These are phyloP conservation scores for Smittia sp. DNA, from an alignment of 2,888 invertebrate genomes.

Conservation along the genomic window DNA sequence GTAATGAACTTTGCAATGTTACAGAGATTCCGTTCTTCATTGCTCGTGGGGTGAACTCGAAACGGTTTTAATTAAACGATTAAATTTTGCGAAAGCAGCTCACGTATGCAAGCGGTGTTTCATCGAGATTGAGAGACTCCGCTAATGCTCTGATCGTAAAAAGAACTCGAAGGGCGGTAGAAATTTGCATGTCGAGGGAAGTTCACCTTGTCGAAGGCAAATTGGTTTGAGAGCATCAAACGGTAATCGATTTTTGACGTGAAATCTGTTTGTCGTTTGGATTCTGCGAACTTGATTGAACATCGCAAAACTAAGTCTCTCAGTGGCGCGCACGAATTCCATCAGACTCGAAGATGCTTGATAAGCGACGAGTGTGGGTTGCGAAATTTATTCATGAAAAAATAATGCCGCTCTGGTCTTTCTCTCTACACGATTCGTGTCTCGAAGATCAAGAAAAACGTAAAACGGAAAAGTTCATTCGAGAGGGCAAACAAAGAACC, in stretches of 20 bases:
- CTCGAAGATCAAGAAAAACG: slow-evolving; percentile 19
- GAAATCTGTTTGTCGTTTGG: slow-evolving; percentile 29
- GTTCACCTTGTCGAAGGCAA: slow-evolving; percentile 1
- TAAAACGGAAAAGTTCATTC: slow-evolving; percentile 35
- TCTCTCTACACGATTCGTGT: slow-evolving; percentile 5
- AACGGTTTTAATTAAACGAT: slow-evolving; percentile 29
- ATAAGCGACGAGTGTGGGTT: slow-evolving; percentile 9
- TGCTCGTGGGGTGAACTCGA: not conserved
- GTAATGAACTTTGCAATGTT: slow-evolving; percentile 31
- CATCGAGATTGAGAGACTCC: not conserved
- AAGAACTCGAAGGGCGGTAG: not conserved
- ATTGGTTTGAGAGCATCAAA: not conserved
- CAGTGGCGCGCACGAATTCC: slow-evolving; percentile 32
- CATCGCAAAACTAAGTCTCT: not conserved
- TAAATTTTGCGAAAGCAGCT: slow-evolving; percentile 29
- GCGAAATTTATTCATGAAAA: slow-evolving; percentile 18
- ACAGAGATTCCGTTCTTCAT: not conserved
- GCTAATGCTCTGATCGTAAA: not conserved
- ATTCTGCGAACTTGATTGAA: slow-evolving; percentile 3
- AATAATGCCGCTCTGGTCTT: not conserved
- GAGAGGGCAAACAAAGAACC: slow-evolving; percentile 38
- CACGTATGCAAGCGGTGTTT: not conserved
- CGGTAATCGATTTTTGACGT: slow-evolving; percentile 39
- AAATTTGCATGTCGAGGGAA: slow-evolving; percentile 28
- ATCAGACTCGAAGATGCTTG: slow-evolving; percentile 1